Conservation (phyloP, 2,113 vertebrate species). For the Melospiza melodia region DNA sequence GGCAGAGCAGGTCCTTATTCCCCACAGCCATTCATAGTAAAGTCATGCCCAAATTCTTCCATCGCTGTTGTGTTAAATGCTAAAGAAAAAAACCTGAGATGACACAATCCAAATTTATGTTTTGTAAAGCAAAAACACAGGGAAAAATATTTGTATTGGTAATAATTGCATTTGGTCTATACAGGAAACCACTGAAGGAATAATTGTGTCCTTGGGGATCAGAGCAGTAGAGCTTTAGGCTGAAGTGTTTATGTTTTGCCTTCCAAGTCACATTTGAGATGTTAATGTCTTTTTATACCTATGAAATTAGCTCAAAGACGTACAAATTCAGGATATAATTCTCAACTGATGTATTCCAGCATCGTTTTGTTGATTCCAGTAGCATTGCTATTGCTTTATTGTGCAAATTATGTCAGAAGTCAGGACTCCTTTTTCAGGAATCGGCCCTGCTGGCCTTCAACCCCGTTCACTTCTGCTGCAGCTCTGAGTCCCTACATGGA, state of each 20-base stretch:
- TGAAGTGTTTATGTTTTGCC: conserved; percentile 3
- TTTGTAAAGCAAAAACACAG: neutral
- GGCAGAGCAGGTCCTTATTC: neutral
- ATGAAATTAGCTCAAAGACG: neutral
- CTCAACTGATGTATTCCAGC: neutral
- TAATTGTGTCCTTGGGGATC: neutral
- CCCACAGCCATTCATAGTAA: neutral
- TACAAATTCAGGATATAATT: neutral
- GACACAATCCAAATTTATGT: neutral
- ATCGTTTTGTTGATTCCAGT: neutral
- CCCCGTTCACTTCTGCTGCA: neutral
- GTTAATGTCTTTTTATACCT: neutral
- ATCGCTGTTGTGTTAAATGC: neutral
- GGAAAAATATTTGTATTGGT: conserved; percentile 2
- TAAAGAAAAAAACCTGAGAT: neutral
- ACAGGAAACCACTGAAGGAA: neutral
- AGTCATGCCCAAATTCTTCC: neutral
- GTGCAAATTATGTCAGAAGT: neutral
- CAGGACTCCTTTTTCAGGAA: neutral
- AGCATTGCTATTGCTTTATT: neutral
- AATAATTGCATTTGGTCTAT: neutral
- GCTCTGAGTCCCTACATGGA: neutral
- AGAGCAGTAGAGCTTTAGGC: neutral
- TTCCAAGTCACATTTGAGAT: neutral
- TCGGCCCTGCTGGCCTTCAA: neutral